A percentile compares a stretch with the other conserved stretches of the same genome.
phyloP scores from a whole-genome alignment of 2,888 invertebrate species.

The Tenthredo distinguenda region DNA sequence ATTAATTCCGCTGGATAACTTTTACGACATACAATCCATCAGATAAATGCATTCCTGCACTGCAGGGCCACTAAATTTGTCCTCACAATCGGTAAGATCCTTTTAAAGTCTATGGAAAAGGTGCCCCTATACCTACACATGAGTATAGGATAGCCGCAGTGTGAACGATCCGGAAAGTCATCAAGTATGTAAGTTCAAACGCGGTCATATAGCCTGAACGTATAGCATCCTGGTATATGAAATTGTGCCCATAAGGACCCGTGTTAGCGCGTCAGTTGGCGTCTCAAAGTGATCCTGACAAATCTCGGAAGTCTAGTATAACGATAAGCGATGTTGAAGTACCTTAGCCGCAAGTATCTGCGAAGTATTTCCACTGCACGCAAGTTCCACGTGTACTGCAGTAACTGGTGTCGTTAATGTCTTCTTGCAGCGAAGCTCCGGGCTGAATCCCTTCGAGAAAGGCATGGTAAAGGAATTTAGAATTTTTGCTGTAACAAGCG shows the following conservation, averaged over 20 bases:
- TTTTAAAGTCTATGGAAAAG: background rate
- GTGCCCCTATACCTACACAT: background rate
- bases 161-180: slow-evolving; percentile 24
- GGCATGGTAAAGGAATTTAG: background rate
- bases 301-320: slow-evolving; percentile 35
- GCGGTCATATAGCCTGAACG: background rate
- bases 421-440: slow-evolving; percentile 23
- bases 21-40: background rate
- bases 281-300: slow-evolving; percentile 47
- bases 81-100: background rate
- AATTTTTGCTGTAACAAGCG: slow-evolving; percentile 32
- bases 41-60: background rate
- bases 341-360: slow-evolving; percentile 13
- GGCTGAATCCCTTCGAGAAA: background rate
- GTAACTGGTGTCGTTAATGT: slow-evolving; percentile 33
- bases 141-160: background rate
- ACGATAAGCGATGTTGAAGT: slow-evolving; percentile 49
- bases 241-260: slow-evolving; percentile 23
- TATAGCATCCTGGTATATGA: background rate
- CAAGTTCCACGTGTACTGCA: background rate
- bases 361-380: slow-evolving; percentile 2
- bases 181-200: slow-evolving; percentile 1
- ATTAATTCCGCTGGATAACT: slow-evolving; percentile 12
- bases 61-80: slow-evolving; percentile 1
- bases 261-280: slow-evolving; percentile 40